Base-by-base conservation (phyloP, 2,888 invertebrate genomes). In the Tanytarsus gracilentus region DNA sequence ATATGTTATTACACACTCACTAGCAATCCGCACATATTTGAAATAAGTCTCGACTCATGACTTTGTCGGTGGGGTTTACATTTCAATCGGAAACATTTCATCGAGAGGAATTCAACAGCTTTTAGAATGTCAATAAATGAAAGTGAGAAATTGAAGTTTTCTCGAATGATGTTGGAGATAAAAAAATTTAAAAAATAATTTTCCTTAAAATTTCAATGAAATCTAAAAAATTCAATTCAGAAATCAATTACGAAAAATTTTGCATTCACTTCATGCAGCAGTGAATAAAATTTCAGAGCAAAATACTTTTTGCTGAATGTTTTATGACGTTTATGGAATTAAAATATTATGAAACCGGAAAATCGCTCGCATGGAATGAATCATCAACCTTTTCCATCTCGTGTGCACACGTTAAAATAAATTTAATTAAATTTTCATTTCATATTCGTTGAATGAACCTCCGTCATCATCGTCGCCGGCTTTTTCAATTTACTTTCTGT, bases 381-480 rank as follows among this genome's bases (percentile, higher is more conserved):
- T 23, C 6, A 44, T 44, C 23, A 23, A 44, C n/a, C n/a, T n/a
- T n/a, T n/a, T n/a, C n/a, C n/a, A n/a, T n/a, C n/a, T n/a, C 23
- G 44, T 44, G 11, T 23, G 44, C 23, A 23, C 44, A 18, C 21
- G 23, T 44, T 44, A 18, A 44, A 44, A 44, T 44, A 44, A 44
- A 44, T 44, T 44, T 44, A 44, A 44, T 44, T 44, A 44, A 44
- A 44, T 23, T 44, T 44, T 44, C 44, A 44, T 44, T 44, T 44
- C 44, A 8, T 40, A 11, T 33, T 11, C n/a, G 9, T 3, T 33
- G 33, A 33, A 33, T 33, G 33, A 33, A 5, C 33, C 9, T 33
- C 3, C n/a, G 9, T n/a, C n/a, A n/a, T 2, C 9, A 33, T n/a
- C n/a, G 33, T 33, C 33, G 33, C 33, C 33, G 33, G 33, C n/a